These are phyloP conservation scores for Thysanoteuthis rhombus DNA, from an alignment of 2,888 invertebrate genomes.

Conservation along the genomic window DNA sequence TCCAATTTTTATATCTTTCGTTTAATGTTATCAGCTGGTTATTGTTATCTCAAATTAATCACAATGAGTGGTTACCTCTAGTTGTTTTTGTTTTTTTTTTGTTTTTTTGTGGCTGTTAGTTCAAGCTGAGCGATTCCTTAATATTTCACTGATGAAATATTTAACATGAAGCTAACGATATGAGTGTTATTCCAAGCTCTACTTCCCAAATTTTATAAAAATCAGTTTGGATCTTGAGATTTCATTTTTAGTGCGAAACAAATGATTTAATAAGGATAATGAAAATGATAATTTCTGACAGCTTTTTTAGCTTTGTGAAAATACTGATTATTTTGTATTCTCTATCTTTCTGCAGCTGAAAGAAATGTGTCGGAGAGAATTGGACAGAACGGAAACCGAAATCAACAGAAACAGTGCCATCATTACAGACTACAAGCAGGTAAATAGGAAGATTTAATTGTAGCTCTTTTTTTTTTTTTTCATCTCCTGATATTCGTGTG, in stretches of 20 bases:
- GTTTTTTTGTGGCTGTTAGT: too few relatives aligned
- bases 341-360: slow-evolving; percentile 65
- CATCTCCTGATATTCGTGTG: neutral
- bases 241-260: neutral
- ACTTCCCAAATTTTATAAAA: neutral
- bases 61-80: too few relatives aligned
- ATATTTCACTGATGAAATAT: too few relatives aligned
- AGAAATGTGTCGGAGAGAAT: slow-evolving; percentile 80
- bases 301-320: neutral
- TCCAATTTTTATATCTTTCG: too few relatives aligned
- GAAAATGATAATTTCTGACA: neutral
- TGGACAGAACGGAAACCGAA: slow-evolving; percentile 69
- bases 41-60: too few relatives aligned
- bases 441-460: slow-evolving; percentile 53
- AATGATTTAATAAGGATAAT: neutral
- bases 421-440: slow-evolving; percentile 89
- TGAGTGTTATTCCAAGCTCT: neutral
- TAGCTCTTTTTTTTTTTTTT: neutral
- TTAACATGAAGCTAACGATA: too few relatives aligned
- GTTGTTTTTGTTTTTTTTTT: too few relatives aligned
- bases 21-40: too few relatives aligned
- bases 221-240: neutral
- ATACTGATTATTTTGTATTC: neutral
- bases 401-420: slow-evolving; percentile 77
- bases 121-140: too few relatives aligned